Evolutionary conservation across 2,888 invertebrate genomes (phyloP).

Genomic region (Eubasilissa splendida): DNA sequence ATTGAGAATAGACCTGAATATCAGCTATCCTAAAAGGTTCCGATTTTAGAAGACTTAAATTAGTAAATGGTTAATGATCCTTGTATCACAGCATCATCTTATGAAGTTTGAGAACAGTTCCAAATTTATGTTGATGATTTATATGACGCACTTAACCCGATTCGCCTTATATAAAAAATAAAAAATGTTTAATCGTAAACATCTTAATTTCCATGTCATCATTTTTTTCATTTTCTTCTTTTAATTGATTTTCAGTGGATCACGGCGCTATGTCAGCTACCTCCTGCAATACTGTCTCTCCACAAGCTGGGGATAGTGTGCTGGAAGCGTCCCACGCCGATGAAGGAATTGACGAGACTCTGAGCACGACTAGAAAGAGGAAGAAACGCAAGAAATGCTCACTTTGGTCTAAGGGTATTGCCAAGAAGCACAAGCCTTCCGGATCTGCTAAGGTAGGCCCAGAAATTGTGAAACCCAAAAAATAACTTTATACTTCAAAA

Average conservation of each 20-base stretch:
- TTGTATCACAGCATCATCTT: too few relatives aligned
- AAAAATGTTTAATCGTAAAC: too few relatives aligned
- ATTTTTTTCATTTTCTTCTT: background rate
- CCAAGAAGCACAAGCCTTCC: slow-evolving; percentile 53
- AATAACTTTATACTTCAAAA: too few relatives aligned
- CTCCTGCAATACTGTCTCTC: slow-evolving; percentile 43
- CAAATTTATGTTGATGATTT: too few relatives aligned
- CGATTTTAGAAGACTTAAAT: too few relatives aligned
- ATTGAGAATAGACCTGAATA: too few relatives aligned
- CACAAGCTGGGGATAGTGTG: slow-evolving; percentile 16
- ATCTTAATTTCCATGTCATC: background rate
- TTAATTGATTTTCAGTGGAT: slow-evolving; percentile 30
- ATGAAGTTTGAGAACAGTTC: too few relatives aligned
- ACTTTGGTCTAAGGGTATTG: slow-evolving; percentile 57
- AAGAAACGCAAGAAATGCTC: slow-evolving; percentile 54
- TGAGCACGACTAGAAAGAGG: slow-evolving; percentile 33
- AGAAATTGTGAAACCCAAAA: too few relatives aligned
- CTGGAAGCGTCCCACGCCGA: background rate
- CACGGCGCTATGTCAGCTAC: slow-evolving; percentile 43
- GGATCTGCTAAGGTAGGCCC: slow-evolving; percentile 42
- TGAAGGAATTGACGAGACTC: background rate
- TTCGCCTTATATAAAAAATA: too few relatives aligned
- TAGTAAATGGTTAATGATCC: too few relatives aligned
- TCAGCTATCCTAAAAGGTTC: too few relatives aligned
- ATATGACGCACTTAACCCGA: too few relatives aligned